Evolutionary conservation across 2,888 invertebrate species (phyloP).

Genomic region (Oegoconia quadripuncta): DNA sequence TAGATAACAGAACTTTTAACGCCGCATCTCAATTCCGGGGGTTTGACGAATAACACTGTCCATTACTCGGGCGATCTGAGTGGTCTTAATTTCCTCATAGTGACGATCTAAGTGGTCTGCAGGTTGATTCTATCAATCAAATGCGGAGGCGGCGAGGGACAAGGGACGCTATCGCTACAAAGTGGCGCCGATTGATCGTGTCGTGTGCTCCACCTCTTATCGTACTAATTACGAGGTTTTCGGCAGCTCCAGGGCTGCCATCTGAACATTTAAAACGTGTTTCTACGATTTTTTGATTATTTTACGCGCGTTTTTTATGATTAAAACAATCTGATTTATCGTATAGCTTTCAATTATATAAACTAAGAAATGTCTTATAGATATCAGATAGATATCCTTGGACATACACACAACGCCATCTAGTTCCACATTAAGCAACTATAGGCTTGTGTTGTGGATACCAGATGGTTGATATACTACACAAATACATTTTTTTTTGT

Average conservation of each 20-base stretch:
- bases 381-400: no score
- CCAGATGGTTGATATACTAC: no score
- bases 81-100: constrained; percentile 63
- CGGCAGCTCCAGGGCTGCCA: neutral
- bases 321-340: no score
- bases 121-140: constrained; percentile 63
- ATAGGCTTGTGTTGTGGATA: no score
- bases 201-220: constrained; percentile 57
- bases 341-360: no score
- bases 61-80: constrained; percentile 60
- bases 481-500: no score
- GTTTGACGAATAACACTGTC: constrained; percentile 63
- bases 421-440: no score
- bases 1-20: constrained; percentile 23
- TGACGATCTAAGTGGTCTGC: constrained; percentile 53
- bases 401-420: no score
- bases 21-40: constrained; percentile 52
- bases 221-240: constrained; percentile 43
- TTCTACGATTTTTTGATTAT: neutral
- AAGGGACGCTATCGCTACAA: constrained; percentile 52
- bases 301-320: no score
- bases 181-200: constrained; percentile 66
- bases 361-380: no score
- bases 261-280: neutral
- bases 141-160: constrained; percentile 30